A percentile compares a stretch with the other conserved stretches of the same genome.
Conservation (phyloP, 2,888 invertebrate genomes). For the Ferrisia virgata region DNA sequence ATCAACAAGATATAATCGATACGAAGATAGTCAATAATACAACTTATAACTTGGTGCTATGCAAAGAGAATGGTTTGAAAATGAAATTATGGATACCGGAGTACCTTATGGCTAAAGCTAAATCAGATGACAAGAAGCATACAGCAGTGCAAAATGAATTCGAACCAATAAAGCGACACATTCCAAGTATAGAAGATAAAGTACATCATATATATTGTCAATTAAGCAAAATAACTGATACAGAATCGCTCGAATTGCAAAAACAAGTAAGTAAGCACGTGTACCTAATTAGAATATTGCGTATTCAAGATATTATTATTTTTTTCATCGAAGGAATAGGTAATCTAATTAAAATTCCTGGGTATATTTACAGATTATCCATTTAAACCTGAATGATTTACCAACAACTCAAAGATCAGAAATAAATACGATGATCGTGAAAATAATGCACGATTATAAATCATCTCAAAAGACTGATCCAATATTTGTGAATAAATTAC, state of each 20-base stretch:
- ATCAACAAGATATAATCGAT: neutral
- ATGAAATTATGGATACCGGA: constrained; percentile 39
- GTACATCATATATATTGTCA: neutral
- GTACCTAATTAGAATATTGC: neutral
- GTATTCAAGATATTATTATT: too few species aligned
- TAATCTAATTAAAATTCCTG: neutral
- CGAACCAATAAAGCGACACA: too few species aligned
- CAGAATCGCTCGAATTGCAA: neutral
- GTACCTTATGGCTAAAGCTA: neutral
- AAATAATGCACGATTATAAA: constrained; percentile 1
- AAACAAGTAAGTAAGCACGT: neutral
- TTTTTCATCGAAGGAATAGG: neutral
- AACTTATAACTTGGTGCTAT: constrained; percentile 8
- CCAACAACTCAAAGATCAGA: neutral
- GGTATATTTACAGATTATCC: constrained; percentile 5
- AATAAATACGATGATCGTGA: neutral
- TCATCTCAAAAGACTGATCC: neutral
- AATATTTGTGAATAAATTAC: constrained; percentile 3
- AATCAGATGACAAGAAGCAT: neutral
- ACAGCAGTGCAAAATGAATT: too few species aligned
- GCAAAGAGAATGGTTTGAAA: constrained; percentile 27
- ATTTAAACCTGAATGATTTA: neutral
- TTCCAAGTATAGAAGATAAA: neutral
- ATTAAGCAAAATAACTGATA: neutral
- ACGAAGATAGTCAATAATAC: constrained; percentile 36